Percentiles rank a stretch among this genome's conserved stretches.
Conservation (phyloP, 2,113 vertebrate species). For the Lagopus muta region DNA sequence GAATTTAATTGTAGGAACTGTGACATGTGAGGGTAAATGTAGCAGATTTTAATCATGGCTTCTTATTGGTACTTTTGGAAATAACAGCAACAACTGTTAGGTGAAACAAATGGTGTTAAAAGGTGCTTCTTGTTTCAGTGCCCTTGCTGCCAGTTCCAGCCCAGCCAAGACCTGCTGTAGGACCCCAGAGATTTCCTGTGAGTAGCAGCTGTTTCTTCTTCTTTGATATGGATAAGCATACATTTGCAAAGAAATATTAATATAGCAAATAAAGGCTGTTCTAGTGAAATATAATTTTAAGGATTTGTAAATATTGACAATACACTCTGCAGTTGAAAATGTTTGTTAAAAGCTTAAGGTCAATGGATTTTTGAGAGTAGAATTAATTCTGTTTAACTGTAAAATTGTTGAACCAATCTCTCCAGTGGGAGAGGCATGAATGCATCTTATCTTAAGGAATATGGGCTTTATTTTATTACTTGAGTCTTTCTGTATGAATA, state of each 20-base stretch:
- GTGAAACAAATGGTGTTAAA: constrained; percentile 58
- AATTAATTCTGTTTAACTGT: constrained; percentile 82
- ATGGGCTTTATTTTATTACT: constrained; percentile 61
- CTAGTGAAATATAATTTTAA: constrained; percentile 81
- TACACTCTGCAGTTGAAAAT: constrained; percentile 83
- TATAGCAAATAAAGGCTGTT: constrained; percentile 81
- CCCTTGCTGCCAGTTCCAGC: constrained; percentile 94
- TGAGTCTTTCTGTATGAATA: constrained; percentile 44
- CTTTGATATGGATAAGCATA: constrained; percentile 76
- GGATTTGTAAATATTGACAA: constrained; percentile 87
- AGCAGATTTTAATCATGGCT: not conserved
- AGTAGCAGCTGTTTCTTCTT: constrained; percentile 88
- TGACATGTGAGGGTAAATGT: not conserved
- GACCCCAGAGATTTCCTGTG: constrained; percentile 97
- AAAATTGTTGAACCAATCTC: constrained; percentile 76
- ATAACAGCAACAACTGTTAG: constrained; percentile 5
- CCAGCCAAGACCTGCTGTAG: constrained; percentile 93
- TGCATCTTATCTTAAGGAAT: constrained; percentile 57
- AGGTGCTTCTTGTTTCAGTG: constrained; percentile 85
- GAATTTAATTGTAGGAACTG: constrained; percentile 29
- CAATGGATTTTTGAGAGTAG: constrained; percentile 79
- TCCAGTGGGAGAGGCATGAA: constrained; percentile 57
- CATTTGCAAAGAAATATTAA: constrained; percentile 82
- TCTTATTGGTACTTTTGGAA: not conserved
- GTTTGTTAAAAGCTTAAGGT: constrained; percentile 87